Base-by-base conservation (phyloP, 1,140 invertebrate species). In the Potamilus streckersoni region DNA sequence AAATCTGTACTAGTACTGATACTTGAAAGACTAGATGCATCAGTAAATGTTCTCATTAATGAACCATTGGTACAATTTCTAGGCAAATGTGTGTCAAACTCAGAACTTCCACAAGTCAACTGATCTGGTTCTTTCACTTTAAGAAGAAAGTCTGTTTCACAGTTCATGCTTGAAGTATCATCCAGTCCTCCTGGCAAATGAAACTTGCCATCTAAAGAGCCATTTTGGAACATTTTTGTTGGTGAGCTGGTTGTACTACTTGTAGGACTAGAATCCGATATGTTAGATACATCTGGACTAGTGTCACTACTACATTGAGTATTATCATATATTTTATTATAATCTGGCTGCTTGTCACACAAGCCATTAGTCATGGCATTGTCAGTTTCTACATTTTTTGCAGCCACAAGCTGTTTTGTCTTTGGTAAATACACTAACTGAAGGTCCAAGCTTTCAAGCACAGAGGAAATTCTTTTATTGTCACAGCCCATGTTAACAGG, bases 21-120 rank as follows among this genome's bases (percentile, higher is more conserved):
- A 81, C 87, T 89, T 17, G 89, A 90, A 69, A 89, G 82, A 85
- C 87, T 92, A 56, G 90, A 91, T 62, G 90, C 90, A 81, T 90
- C 89, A 63, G 87, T 88, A 81, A 91, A 91, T 23, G 88, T 88
- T 59, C 86, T 56, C 19, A 81, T 63, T 61, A 84, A 71, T 15
- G 83, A 82, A 77, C 84, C 81, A 74, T 75, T 78, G 8, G 77
- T 81, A 23, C 74, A 63, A 31, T 65, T 76, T 31, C 78, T 58
- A 55, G 69, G 78, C 61, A 82, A 75, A 74, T 67, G 63, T 70
- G 71, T 76, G 71, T 80, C 79, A 78, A 82, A 80, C 23, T 87
- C 85, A 60, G 81, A 80, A 80, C 80, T 86, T 64, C 84, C 79
- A 68, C 83, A 78, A 57, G 83, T 82, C 8, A 83, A 62, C 59